Percentiles rank a stretch among this genome's conserved stretches.
These are phyloP conservation scores for Procavia capensis DNA, from an alignment of 2,113 vertebrate genomes.

Conservation along the genomic window DNA sequence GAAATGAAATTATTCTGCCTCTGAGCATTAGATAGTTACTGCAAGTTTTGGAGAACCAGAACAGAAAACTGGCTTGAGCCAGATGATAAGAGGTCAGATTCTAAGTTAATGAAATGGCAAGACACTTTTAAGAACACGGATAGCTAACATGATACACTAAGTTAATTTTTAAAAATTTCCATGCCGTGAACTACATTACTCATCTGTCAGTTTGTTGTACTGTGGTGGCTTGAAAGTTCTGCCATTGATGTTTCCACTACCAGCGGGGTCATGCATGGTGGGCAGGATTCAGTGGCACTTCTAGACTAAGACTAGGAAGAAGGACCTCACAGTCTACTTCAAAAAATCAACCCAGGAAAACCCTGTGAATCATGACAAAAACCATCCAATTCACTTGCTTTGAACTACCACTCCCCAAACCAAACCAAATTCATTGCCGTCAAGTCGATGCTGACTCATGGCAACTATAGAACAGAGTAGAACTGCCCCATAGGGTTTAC, in stretches of 20 bases:
- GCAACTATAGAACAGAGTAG: too few species aligned
- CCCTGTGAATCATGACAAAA: neutral
- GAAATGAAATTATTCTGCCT: neutral
- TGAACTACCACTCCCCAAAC: neutral
- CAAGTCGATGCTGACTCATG: neutral
- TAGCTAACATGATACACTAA: neutral
- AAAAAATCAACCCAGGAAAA: neutral
- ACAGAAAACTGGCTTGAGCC: too few species aligned
- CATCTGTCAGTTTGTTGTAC: neutral
- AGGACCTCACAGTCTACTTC: neutral
- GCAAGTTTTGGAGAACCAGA: neutral
- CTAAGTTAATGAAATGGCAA: neutral
- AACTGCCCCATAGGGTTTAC: too few species aligned
- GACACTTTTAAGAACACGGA: neutral
- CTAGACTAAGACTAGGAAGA: neutral
- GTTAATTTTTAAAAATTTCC: neutral
- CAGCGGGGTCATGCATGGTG: neutral
- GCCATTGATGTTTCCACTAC: neutral
- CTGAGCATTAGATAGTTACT: neutral
- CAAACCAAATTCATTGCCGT: neutral
- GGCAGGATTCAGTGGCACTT: neutral
- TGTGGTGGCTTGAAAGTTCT: neutral
- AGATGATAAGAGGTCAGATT: accelerated
- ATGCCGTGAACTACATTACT: neutral
- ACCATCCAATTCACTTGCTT: too few species aligned